phyloP scores from a whole-genome alignment of 2,888 invertebrate species.

The Drosophila pseudotakahashii region DNA sequence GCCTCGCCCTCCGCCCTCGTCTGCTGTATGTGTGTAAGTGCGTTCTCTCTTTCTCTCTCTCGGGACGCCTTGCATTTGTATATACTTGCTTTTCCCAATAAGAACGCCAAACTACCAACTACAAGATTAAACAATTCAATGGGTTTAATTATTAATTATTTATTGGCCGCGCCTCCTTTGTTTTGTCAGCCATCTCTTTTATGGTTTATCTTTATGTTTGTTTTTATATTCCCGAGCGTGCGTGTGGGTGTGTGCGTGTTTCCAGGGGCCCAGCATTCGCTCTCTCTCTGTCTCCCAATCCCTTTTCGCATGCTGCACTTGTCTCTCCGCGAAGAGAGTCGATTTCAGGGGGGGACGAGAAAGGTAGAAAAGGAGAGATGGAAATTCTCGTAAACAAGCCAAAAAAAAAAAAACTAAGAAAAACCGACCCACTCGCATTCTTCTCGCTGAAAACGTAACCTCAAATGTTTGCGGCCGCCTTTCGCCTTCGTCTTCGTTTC shows the following conservation, averaged over 20 bases:
- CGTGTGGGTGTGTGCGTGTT: conserved; percentile 39
- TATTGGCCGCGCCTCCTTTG: conserved; percentile 39
- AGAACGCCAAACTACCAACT: conserved; percentile 45
- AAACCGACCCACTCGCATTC: conserved; percentile 59
- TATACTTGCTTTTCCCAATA: conserved; percentile 73
- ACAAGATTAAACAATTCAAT: conserved; percentile 22
- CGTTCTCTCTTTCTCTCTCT: conserved; percentile 26
- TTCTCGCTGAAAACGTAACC: conserved; percentile 74
- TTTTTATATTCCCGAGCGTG: conserved; percentile 61
- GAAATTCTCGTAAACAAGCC: conserved; percentile 47
- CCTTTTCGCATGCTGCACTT: conserved; percentile 43
- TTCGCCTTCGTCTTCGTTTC: conserved; percentile 36
- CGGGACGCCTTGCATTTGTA: conserved; percentile 62
- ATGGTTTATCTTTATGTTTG: conserved; percentile 75
- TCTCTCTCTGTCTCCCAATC: conserved; percentile 12
- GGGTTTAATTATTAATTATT: conserved; percentile 13
- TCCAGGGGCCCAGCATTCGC: conserved; percentile 32
- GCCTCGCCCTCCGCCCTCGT: conserved; percentile 30
- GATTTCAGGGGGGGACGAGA: conserved; percentile 1
- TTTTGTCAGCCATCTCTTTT: conserved; percentile 72
- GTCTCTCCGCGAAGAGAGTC: conserved; percentile 11
- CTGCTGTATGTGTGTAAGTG: conserved; percentile 14
- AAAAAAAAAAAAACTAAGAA: conserved; percentile 6
- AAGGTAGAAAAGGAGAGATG: conserved; percentile 13
- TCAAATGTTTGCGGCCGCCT: conserved; percentile 64